These are phyloP conservation scores for Drosophila kokeensis DNA, from an alignment of 2,888 invertebrate species.

Conservation along the genomic window DNA sequence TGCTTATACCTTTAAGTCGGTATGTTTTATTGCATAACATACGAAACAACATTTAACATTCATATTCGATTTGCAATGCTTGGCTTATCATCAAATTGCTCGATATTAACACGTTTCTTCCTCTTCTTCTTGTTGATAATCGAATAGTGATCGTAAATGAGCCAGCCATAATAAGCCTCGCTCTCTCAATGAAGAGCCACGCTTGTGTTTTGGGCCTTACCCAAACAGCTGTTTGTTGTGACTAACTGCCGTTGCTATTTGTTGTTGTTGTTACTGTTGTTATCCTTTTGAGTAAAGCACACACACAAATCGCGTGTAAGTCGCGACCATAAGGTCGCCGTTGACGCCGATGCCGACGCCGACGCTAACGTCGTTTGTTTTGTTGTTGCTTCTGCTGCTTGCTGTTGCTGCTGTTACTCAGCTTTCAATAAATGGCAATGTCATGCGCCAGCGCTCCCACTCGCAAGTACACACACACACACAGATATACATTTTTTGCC, in stretches of 20 bases:
- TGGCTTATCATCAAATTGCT: background rate
- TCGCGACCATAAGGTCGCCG: conserved; percentile 50
- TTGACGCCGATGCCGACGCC: conserved; percentile 29
- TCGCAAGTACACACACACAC: conserved; percentile 6
- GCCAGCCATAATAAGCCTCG: conserved; percentile 8
- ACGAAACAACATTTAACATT: background rate
- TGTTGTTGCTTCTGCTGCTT: conserved; percentile 32
- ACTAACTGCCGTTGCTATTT: conserved; percentile 27
- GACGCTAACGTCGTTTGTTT: conserved; percentile 23
- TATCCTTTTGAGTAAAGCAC: conserved; percentile 37
- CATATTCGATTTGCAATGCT: background rate
- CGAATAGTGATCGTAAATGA: background rate
- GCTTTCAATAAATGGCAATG: conserved; percentile 80
- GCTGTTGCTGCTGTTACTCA: conserved; percentile 20
- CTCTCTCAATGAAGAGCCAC: conserved; percentile 25
- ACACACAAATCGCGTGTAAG: conserved; percentile 41
- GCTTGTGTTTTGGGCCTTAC: conserved; percentile 55
- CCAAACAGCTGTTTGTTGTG: conserved; percentile 75
- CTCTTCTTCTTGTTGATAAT: background rate
- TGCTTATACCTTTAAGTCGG: background rate
- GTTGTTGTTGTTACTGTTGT: conserved; percentile 34
- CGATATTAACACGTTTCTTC: background rate
- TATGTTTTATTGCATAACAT: background rate
- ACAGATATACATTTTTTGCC: background rate
- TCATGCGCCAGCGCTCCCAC: conserved; percentile 63